Evolutionary conservation across 2,888 invertebrate species (phyloP).

Genomic region (Papilio elwesi): DNA sequence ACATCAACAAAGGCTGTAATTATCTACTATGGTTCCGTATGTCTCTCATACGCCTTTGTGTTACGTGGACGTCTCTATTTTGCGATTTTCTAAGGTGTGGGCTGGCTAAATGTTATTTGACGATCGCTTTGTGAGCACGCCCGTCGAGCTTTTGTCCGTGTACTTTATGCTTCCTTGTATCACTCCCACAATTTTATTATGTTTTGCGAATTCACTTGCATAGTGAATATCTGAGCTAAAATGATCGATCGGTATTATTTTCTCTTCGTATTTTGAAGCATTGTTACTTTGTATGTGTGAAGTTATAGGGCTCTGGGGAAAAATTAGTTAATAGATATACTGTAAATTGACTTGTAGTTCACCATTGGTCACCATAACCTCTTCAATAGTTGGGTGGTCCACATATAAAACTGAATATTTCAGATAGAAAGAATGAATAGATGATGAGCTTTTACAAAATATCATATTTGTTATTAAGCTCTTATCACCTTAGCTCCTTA

Average conservation of each 20-base stretch:
- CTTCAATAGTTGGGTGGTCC: neutral
- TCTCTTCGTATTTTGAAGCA: constrained; percentile 45
- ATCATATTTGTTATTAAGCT: no score
- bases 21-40: constrained; percentile 76
- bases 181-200: constrained; percentile 81
- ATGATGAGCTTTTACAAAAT: no score
- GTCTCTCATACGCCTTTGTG: constrained; percentile 73
- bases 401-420: neutral
- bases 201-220: constrained; percentile 72
- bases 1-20: constrained; percentile 78
- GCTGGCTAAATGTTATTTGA: constrained; percentile 83
- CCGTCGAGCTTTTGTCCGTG: constrained; percentile 71
- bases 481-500: no score
- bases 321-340: constrained; percentile 41
- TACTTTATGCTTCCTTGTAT: constrained; percentile 70
- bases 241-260: constrained; percentile 73
- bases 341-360: neutral
- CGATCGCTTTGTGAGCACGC: constrained; percentile 79
- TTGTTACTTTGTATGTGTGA: constrained; percentile 66
- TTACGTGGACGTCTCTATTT: constrained; percentile 77
- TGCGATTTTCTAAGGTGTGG: constrained; percentile 83
- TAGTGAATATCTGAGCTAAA: constrained; percentile 60
- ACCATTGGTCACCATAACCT: neutral
- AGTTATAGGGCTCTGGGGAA: constrained; percentile 77
- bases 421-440: neutral